Base-by-base conservation (phyloP, 2,113 vertebrate species). In the Nesogale talazaci region DNA sequence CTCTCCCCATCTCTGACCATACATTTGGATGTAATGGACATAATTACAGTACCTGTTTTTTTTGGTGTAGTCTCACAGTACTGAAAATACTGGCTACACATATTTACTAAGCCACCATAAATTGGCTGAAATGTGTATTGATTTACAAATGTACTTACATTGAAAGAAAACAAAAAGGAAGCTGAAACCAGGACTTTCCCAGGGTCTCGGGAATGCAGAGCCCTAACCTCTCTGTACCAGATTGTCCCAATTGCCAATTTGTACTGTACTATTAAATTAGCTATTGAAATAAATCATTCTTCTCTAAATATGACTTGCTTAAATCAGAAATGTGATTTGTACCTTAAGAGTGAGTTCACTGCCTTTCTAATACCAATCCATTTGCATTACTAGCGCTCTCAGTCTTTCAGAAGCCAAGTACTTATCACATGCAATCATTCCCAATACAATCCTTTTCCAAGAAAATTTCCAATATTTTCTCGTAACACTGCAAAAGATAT, bases 381-480 rank as follows among this genome's bases (percentile, higher is more conserved):
- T 83, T 69, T 95, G 74, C 79, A 95, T 61, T 89, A 83, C 88
- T 96, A 63, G 84, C 92, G 19, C 52, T 95, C 4, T 63, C 88
- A 82, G 86, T 2, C 0, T 83, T 96, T 80, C 15, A 8, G 52
- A 94, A 95, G 4, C 42, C 31, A 40, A 79, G 70, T 63, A 94
- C 56, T 92, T 1, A 2, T 52, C 92, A 94, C 27, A 57, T 17
- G 46, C 46, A 52, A 52, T 52, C 46, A 52, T 90, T 94, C 57
- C 40, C 40, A 92, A 94, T 42, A 79, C 20, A 95, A 67, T 72
- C 40, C 72, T 82, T 96, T 75, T 22, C 31, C 9, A 92, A 94
- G 42, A 96, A 89, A 97, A 88, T 61, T 88, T 90, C 61, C 20
- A 94, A 84, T 95, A 80, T 94, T 97, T 95, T 91, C 88, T 91